phyloP scores from a whole-genome alignment of 1,140 invertebrate species.

The Bombus superbus region DNA sequence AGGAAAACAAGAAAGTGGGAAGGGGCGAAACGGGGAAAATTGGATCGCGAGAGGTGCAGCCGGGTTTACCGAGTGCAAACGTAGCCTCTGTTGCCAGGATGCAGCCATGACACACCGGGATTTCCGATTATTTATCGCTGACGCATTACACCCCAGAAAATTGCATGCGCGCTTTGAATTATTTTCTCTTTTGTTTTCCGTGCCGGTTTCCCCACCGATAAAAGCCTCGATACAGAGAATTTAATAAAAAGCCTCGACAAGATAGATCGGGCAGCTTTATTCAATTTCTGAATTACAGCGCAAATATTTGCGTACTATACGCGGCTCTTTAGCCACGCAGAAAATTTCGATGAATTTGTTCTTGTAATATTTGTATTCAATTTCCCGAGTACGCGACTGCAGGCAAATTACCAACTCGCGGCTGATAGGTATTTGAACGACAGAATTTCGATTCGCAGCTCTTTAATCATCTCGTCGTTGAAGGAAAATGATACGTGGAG shows the following conservation, averaged over 20 bases:
- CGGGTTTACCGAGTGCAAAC: constrained; percentile 4
- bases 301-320: not conserved
- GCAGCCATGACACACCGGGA: not conserved
- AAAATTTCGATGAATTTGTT: not conserved
- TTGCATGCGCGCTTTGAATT: constrained; percentile 12
- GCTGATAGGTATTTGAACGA: not conserved
- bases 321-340: fast-evolving
- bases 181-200: not conserved
- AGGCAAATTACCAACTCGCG: not conserved
- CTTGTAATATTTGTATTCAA: not conserved
- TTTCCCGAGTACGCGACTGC: not conserved
- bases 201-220: not conserved
- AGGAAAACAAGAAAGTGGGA: not conserved
- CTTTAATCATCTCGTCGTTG: not conserved
- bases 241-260: not conserved
- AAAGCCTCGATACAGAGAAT: not conserved
- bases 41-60: constrained; percentile 12
- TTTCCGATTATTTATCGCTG: constrained; percentile 44
- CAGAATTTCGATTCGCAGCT: not conserved
- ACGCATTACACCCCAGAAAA: constrained; percentile 7
- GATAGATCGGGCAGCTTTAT: not conserved
- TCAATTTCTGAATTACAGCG: not conserved
- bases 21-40: constrained; percentile 16
- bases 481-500: not conserved
- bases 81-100: not conserved